A percentile compares a stretch with the other conserved stretches of the same genome.
These are phyloP conservation scores for Corella eumyota DNA, from an alignment of 23 tunicate genomes.

Conservation along the genomic window DNA sequence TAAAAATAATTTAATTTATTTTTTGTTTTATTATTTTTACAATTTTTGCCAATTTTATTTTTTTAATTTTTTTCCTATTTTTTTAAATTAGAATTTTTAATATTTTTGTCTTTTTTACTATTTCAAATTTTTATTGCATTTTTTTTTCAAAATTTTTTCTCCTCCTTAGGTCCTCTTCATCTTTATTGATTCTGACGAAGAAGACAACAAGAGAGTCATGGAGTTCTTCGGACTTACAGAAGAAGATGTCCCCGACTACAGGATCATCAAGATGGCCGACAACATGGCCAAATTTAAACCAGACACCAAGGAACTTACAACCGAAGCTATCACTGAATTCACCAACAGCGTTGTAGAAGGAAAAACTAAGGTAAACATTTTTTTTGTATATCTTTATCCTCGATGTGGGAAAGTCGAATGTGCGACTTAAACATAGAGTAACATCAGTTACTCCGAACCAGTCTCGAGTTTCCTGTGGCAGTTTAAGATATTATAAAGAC, in stretches of 20 bases:
- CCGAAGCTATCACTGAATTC: slow-evolving; percentile 56
- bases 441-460: too few relatives aligned
- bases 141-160: too few relatives aligned
- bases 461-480: too few relatives aligned
- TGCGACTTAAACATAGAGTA: too few relatives aligned
- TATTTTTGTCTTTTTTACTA: neutral
- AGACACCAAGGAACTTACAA: slow-evolving; percentile 27
- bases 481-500: too few relatives aligned
- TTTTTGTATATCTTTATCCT: neutral
- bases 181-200: slow-evolving; percentile 72
- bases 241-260: slow-evolving; percentile 60
- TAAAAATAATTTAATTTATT: neutral
- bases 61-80: neutral
- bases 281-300: slow-evolving; percentile 99
- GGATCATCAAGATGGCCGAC: slow-evolving; percentile 97
- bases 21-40: neutral
- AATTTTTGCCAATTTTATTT: neutral
- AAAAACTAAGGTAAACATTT: slow-evolving; percentile 24
- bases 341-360: slow-evolving; percentile 54
- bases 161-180: slow-evolving; percentile 73
- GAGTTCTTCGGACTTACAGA: slow-evolving; percentile 92
- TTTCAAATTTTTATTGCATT: neutral
- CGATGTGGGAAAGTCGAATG: too few relatives aligned
- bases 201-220: slow-evolving; percentile 93
- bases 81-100: neutral